Percentiles rank a stretch among this genome's conserved stretches.
Conservation (phyloP, 2,888 invertebrate species). For the Pheosia tremula region DNA sequence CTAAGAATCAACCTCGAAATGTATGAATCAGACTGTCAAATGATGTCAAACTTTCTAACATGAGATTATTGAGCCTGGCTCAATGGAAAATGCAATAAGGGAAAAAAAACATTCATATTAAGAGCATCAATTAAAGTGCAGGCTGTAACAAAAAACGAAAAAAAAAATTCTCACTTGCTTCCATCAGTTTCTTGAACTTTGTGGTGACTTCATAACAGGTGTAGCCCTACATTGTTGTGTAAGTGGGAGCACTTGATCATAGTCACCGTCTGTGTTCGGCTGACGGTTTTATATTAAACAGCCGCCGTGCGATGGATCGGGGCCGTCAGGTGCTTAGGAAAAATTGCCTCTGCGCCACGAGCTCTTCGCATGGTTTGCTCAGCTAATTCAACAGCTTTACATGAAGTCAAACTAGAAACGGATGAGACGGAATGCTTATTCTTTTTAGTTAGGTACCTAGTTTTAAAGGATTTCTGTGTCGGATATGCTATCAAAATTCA, state of each 20-base stretch:
- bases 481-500: no score
- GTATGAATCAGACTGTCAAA: no score
- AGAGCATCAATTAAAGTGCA: no score
- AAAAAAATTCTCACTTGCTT: not conserved
- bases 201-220: slow-evolving; percentile 9
- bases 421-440: no score
- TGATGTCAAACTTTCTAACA: no score
- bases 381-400: slow-evolving; percentile 12
- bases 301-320: slow-evolving; percentile 60
- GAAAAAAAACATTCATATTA: no score
- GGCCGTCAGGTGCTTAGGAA: slow-evolving; percentile 67
- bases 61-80: no score
- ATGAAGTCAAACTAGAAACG: not conserved
- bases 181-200: slow-evolving; percentile 5
- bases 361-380: slow-evolving; percentile 22
- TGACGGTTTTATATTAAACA: slow-evolving; percentile 66
- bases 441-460: no score
- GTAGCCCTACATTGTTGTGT: slow-evolving; percentile 48
- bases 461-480: no score
- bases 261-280: slow-evolving; percentile 61
- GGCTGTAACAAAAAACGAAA: no score
- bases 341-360: slow-evolving; percentile 55
- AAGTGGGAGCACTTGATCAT: slow-evolving; percentile 66
- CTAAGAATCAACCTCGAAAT: no score
- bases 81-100: not conserved